Evolutionary conservation across 2,113 vertebrate genomes (phyloP).

Genomic region (Phoenicopterus ruber): DNA sequence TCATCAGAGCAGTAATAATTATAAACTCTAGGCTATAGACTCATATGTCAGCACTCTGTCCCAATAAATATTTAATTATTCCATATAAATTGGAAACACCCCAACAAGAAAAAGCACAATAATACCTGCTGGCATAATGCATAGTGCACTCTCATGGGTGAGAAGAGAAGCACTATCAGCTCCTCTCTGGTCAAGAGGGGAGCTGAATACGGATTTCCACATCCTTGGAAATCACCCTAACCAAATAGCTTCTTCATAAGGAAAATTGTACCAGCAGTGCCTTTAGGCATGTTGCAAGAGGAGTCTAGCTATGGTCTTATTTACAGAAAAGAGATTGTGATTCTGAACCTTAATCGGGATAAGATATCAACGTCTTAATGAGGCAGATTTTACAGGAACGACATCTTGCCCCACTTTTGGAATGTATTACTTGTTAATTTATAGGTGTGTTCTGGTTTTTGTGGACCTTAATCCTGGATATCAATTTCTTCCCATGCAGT

Average conservation of each 20-base stretch:
- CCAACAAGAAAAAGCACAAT: not conserved
- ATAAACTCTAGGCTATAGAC: not conserved
- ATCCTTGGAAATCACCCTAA: not conserved
- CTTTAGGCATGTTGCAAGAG: fast-evolving
- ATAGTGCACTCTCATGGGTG: not conserved
- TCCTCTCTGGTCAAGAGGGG: not conserved
- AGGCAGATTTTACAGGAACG: not conserved
- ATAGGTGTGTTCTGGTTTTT: not conserved
- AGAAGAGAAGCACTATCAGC: not conserved
- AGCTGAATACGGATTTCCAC: not conserved
- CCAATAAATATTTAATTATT: not conserved
- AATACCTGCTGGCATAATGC: not conserved
- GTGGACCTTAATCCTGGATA: not conserved
- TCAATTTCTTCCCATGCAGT: not conserved
- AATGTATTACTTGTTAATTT: not conserved
- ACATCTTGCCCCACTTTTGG: not conserved
- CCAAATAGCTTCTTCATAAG: not conserved
- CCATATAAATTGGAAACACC: not conserved
- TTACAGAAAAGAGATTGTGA: not conserved
- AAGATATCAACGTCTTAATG: not conserved
- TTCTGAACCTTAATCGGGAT: not conserved
- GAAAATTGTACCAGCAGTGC: not conserved
- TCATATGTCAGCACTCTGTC: not conserved
- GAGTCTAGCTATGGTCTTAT: not conserved
- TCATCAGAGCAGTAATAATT: not conserved